Evolutionary conservation across 2,797 vertebrate species (phyloP).

Genomic region (Hypotaenidia philippensis): DNA sequence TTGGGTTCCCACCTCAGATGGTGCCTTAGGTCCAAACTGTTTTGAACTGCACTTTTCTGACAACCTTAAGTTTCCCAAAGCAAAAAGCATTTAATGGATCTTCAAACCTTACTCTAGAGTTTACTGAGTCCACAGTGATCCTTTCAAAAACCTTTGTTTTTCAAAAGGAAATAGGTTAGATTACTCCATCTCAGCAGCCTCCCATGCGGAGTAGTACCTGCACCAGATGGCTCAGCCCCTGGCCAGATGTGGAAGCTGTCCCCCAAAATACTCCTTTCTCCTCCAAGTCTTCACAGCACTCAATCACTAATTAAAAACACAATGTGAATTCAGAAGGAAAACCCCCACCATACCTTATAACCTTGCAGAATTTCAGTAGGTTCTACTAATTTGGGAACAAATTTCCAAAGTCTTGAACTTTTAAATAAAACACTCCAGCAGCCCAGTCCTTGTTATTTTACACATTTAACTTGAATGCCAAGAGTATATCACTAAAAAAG

Average conservation of each 20-base stretch:
- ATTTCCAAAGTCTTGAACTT: background rate
- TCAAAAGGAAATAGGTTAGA: background rate
- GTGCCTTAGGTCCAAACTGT: background rate
- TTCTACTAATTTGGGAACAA: background rate
- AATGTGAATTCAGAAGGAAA: background rate
- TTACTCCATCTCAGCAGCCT: background rate
- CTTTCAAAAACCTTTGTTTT: background rate
- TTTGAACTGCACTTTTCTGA: background rate
- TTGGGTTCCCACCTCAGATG: background rate
- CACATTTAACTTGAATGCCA: background rate
- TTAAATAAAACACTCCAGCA: background rate
- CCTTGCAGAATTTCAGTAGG: background rate
- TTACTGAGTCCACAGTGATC: too few relatives aligned
- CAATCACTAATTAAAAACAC: background rate
- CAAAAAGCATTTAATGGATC: background rate
- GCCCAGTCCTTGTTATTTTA: background rate
- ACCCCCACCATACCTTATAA: background rate
- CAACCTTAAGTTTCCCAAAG: background rate
- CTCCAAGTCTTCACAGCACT: background rate
- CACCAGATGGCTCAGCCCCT: background rate
- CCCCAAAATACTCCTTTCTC: background rate
- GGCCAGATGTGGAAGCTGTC: background rate
- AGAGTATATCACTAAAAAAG: background rate
- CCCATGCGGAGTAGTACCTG: accelerated
- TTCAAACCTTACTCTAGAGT: background rate